Base-by-base conservation (phyloP, 1,140 invertebrate species). In the Drosophila obscura region DNA sequence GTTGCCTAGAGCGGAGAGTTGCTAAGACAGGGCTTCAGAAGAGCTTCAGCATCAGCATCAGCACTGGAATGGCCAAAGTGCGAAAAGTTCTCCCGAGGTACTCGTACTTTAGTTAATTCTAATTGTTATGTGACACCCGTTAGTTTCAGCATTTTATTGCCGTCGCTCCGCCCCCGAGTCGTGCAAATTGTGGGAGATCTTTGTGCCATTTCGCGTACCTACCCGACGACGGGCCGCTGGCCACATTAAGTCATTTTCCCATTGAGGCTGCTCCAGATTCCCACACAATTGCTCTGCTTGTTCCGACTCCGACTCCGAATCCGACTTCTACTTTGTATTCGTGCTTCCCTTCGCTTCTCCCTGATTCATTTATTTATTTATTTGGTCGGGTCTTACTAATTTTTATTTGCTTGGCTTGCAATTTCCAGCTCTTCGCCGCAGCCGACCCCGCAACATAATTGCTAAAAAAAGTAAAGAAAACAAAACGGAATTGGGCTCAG, bases 231-330 rank as follows among this genome's bases (percentile, higher is more conserved):
- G 22, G 28, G 11, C 24, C 51, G n/a, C 9, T n/a, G 31, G n/a
- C 46, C 46, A 55, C 77, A 82, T 87, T 87, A 88, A 88, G 82
- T 83, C 62, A 88, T 88, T 87, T 87, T 87, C 83, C 56, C 83
- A 82, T 75, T 88, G 68, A 77, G 71, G 72, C 62, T 88, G 82
- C 83, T 88, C 82, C 75, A 88, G 73, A 87, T 87, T 83, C 83
- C 61, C 83, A 79, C 57, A 88, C 83, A 88, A 87, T 77, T 79
- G 74, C 79, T 64, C 49, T 50, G 67, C 72, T 62, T 69, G 67
- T 48, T 62, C 11, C 35, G 11, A 13, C 35, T 35, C 31, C 39
- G 31, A 22, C 41, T 63, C 35, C 35, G 11, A 39, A 3, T 13
- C 1, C 46, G 11, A 28, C 41, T 56, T 55, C 51, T 7, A 24